A percentile compares a stretch with the other conserved stretches of the same genome.
These are phyloP conservation scores for Cyprinodon diabolis DNA, from an alignment of 2,797 vertebrate genomes.

Conservation along the genomic window DNA sequence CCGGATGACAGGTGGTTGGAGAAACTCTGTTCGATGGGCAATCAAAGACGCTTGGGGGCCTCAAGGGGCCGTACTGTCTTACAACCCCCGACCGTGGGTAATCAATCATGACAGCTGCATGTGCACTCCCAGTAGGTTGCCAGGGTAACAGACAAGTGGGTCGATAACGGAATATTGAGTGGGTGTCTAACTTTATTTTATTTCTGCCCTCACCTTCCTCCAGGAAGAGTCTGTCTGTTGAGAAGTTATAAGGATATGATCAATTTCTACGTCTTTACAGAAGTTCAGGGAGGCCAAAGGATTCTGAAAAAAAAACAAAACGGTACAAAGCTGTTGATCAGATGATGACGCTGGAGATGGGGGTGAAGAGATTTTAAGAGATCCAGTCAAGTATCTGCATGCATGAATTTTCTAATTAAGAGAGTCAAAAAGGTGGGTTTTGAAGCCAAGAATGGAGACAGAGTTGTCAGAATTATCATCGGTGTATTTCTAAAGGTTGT, in stretches of 20 bases:
- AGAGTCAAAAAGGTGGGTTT: constrained; percentile 14
- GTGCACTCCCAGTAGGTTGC: constrained; percentile 53
- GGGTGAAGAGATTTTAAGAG: not conserved
- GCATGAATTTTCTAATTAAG: not conserved
- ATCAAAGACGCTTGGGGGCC: constrained; percentile 38
- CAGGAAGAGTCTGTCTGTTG: constrained; percentile 35
- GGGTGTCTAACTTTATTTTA: constrained; percentile 42
- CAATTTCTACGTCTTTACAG: constrained; percentile 25
- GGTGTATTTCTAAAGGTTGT: constrained; percentile 4
- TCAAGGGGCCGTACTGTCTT: constrained; percentile 36
- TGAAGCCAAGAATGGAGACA: constrained; percentile 8
- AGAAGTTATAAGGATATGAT: constrained; percentile 46
- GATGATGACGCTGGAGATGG: not conserved
- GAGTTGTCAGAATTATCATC: not conserved
- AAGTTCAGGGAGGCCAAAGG: constrained; percentile 26
- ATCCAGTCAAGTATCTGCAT: not conserved
- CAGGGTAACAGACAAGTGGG: constrained; percentile 60
- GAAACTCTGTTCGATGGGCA: constrained; percentile 27
- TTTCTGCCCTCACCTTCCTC: constrained; percentile 6
- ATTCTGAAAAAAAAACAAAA: constrained; percentile 14
- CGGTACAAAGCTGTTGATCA: not conserved
- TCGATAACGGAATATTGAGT: constrained; percentile 65
- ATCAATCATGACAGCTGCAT: constrained; percentile 60
- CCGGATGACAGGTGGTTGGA: constrained; percentile 13
- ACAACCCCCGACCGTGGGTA: constrained; percentile 46